Conservation (phyloP, 2,113 vertebrate genomes). For the Microtus oregoni region DNA sequence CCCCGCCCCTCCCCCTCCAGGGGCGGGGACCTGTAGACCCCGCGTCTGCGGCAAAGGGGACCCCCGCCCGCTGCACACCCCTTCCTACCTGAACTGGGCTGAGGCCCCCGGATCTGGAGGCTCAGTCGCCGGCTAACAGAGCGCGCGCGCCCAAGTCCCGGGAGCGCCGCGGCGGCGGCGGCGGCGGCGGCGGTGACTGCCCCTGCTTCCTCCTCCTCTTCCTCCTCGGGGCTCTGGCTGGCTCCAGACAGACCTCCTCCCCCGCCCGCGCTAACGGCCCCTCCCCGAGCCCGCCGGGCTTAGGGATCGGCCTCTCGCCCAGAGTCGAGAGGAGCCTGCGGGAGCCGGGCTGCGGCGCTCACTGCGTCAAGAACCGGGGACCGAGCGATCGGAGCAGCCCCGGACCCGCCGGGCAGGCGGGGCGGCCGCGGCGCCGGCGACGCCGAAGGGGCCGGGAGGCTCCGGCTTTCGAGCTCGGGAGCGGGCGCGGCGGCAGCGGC, state of each 20-base stretch:
- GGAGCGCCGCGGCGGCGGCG: conserved; percentile 13
- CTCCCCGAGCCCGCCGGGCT: conserved; percentile 59
- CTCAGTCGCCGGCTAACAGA: background rate
- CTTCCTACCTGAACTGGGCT: conserved; percentile 72
- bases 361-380: conserved; percentile 86
- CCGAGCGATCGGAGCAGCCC: conserved; percentile 56
- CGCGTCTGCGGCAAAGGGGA: conserved; percentile 5
- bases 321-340: conserved; percentile 47
- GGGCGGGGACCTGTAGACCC: background rate
- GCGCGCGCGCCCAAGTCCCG: conserved; percentile 57
- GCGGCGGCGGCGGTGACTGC: background rate
- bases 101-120: conserved; percentile 31
- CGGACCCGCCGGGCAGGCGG: background rate
- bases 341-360: conserved; percentile 89
- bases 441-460: background rate
- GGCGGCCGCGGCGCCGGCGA: background rate
- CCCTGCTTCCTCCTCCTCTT: conserved; percentile 71
- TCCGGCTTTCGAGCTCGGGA: conserved; percentile 70
- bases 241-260: conserved; percentile 76
- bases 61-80: conserved; percentile 23
- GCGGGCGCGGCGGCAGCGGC: conserved; percentile 64
- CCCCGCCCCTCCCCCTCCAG: conserved; percentile 24
- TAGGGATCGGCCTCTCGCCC: background rate
- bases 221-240: conserved; percentile 57
- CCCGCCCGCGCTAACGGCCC: conserved; percentile 64